These are phyloP conservation scores for Centropristis striata DNA, from an alignment of 2,113 vertebrate species.

Conservation along the genomic window DNA sequence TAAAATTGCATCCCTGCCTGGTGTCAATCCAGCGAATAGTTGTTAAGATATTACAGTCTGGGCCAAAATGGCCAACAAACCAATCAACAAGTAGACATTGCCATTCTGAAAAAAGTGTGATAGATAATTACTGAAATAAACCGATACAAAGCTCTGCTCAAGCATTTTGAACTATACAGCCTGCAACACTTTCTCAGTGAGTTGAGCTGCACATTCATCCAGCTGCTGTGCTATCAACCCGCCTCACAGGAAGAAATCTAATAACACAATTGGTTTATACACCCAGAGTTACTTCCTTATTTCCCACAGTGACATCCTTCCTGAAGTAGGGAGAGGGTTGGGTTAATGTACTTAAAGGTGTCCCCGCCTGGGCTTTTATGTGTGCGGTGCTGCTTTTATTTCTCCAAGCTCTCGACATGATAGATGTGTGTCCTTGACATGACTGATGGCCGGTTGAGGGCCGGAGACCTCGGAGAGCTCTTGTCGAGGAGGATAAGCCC, in stretches of 20 bases:
- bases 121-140: neutral
- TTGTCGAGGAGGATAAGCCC: slow-evolving; percentile 64
- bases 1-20: too few relatives aligned
- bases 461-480: slow-evolving; percentile 50
- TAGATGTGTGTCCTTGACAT: slow-evolving; percentile 65
- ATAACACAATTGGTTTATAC: slow-evolving; percentile 42
- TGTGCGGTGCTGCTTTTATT: slow-evolving; percentile 30
- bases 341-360: slow-evolving; percentile 57
- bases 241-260: slow-evolving; percentile 24
- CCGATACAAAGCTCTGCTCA: neutral
- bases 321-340: slow-evolving; percentile 18
- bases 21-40: neutral
- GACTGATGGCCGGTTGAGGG: slow-evolving; percentile 60
- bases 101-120: neutral
- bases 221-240: slow-evolving; percentile 13
- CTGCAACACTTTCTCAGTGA: neutral
- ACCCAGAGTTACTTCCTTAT: slow-evolving; percentile 42
- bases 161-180: neutral
- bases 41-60: neutral
- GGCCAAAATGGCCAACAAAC: neutral
- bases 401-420: slow-evolving; percentile 51
- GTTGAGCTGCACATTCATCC: slow-evolving; percentile 11
- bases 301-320: slow-evolving; percentile 42
- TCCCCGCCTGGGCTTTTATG: slow-evolving; percentile 30
- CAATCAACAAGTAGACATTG: neutral